A percentile compares a stretch with the other conserved stretches of the same genome.
These are phyloP conservation scores for Cyprinodon brontotheroides DNA, from an alignment of 2,113 vertebrate genomes.

Conservation along the genomic window DNA sequence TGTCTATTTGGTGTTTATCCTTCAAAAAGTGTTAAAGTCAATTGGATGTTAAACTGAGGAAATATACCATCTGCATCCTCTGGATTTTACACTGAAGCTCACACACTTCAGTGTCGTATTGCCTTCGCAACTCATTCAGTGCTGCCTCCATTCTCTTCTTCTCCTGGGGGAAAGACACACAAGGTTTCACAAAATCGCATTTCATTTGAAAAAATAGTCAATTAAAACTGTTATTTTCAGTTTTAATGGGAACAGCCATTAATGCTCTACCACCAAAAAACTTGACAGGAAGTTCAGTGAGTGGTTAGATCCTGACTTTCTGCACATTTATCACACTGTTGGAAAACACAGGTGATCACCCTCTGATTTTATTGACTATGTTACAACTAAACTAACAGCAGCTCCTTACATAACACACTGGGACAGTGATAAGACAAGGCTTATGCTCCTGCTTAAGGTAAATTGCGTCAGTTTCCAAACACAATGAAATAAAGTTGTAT, in stretches of 20 bases:
- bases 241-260: conserved; percentile 8
- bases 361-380: conserved; percentile 35
- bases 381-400: conserved; percentile 55
- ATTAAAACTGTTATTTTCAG: not conserved
- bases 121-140: conserved; percentile 83
- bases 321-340: conserved; percentile 5
- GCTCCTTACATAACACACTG: conserved; percentile 55
- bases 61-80: conserved; percentile 87
- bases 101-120: conserved; percentile 89
- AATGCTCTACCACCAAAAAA: not conserved
- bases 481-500: not conserved
- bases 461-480: not conserved
- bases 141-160: conserved; percentile 84
- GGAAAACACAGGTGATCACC: conserved; percentile 36
- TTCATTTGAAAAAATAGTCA: not conserved
- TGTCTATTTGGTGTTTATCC: not conserved
- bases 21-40: not conserved
- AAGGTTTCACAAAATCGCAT: not conserved
- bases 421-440: conserved; percentile 34
- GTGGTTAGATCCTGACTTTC: not conserved
- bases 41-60: not conserved
- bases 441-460: not conserved
- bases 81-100: conserved; percentile 93
- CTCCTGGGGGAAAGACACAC: conserved; percentile 78
- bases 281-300: not conserved